phyloP scores from a whole-genome alignment of 1,140 invertebrate genomes.

The Harlomillsia oculata region DNA sequence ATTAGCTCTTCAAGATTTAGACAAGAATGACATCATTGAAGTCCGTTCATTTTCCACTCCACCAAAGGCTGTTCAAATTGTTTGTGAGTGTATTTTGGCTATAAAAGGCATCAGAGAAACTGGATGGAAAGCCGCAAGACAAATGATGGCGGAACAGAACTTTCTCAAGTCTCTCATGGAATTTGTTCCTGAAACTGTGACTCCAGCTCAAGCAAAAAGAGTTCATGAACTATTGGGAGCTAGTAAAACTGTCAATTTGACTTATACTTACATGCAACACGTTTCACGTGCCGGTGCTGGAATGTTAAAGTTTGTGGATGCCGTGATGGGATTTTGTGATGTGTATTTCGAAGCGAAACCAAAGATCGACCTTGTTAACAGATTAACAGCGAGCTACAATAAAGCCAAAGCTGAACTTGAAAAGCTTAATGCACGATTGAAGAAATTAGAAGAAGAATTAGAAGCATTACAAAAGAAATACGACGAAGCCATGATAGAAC shows the following conservation, averaged over 20 bases:
- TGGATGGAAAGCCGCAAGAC: conserved; percentile 78
- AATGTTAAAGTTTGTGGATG: conserved; percentile 58
- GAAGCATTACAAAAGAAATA: conserved; percentile 61
- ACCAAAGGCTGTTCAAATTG: conserved; percentile 70
- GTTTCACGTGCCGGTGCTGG: conserved; percentile 61
- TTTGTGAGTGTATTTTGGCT: conserved; percentile 79
- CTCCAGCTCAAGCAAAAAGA: conserved; percentile 55
- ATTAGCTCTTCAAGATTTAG: conserved; percentile 63
- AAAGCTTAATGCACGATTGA: conserved; percentile 64
- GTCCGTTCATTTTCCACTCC: conserved; percentile 84
- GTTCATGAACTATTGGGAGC: conserved; percentile 8
- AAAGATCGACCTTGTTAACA: conserved; percentile 70
- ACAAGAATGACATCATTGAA: conserved; percentile 83
- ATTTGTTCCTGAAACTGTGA: conserved; percentile 73
- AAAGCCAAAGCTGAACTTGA: conserved; percentile 56
- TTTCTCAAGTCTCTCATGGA: conserved; percentile 69
- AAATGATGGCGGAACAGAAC: conserved; percentile 78
- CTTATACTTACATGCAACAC: conserved; percentile 41
- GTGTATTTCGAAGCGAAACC: conserved; percentile 78
- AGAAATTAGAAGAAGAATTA: conserved; percentile 58
- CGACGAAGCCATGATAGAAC: conserved; percentile 60
- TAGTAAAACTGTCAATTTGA: conserved; percentile 40
- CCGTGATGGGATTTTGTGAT: conserved; percentile 72
- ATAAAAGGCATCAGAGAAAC: conserved; percentile 70
- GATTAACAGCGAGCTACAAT: conserved; percentile 55